phyloP scores from a whole-genome alignment of 2,888 invertebrate genomes.

The Eurytoma adleriae region DNA sequence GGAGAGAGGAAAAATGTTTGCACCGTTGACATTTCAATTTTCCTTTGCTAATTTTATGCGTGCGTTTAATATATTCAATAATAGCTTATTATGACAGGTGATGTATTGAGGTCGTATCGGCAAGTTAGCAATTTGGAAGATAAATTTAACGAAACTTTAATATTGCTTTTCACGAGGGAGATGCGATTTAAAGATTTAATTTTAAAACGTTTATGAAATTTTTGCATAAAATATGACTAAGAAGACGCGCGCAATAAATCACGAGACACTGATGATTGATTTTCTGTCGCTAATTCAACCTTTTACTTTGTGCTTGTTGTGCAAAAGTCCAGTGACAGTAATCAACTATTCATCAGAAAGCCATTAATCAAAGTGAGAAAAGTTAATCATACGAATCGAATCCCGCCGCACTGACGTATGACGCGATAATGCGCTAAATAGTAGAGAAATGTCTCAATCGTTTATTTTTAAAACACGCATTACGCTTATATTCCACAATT shows the following conservation, averaged over 20 bases:
- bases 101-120: no score
- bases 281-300: conserved; percentile 16
- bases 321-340: conserved; percentile 22
- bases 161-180: no score
- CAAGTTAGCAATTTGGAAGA: no score
- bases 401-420: background rate
- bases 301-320: background rate
- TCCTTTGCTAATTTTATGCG: no score
- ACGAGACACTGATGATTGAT: conserved; percentile 28
- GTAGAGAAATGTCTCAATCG: background rate
- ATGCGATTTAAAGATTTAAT: no score
- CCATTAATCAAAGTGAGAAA: conserved; percentile 32
- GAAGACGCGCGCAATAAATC: background rate
- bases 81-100: no score
- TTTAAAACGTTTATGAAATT: no score
- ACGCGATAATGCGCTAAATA: background rate
- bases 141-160: no score
- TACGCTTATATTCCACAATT: no score
- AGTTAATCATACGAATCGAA: conserved; percentile 28
- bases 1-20: no score
- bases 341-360: conserved; percentile 25
- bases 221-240: background rate
- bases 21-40: no score
- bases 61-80: no score
- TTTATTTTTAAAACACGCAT: background rate